phyloP scores from a whole-genome alignment of 2,113 vertebrate species.

The Charadrius vociferus region DNA sequence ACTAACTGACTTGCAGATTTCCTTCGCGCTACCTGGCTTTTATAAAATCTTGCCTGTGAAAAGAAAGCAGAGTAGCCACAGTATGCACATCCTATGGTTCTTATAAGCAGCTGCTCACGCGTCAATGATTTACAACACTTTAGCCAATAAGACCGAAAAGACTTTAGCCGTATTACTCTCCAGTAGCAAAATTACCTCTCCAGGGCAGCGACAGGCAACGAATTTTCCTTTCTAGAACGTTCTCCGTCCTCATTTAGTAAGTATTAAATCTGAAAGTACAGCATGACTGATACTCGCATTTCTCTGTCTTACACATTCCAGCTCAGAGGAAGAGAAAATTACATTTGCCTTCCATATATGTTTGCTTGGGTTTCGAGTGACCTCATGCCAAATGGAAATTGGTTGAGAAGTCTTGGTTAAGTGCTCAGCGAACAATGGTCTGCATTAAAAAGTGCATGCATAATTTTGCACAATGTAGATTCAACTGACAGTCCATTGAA shows the following conservation, averaged over 20 bases:
- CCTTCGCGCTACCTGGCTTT: constrained; percentile 62
- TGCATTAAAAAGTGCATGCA: constrained; percentile 85
- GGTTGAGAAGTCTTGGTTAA: constrained; percentile 80
- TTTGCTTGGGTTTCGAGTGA: constrained; percentile 73
- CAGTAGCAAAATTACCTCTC: not conserved
- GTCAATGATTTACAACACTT: not conserved
- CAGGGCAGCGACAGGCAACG: not conserved
- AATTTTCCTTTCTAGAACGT: not conserved
- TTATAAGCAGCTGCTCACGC: not conserved
- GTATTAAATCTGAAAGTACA: constrained; percentile 23
- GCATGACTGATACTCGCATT: not conserved
- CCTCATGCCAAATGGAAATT: constrained; percentile 80
- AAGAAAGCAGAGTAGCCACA: not conserved
- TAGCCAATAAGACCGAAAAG: not conserved
- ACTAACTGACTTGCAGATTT: not conserved
- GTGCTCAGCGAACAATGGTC: constrained; percentile 78
- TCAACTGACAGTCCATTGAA: constrained; percentile 81
- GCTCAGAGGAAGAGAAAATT: constrained; percentile 25
- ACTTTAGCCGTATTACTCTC: not conserved
- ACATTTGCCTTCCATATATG: constrained; percentile 71
- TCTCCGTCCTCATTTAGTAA: constrained; percentile 10
- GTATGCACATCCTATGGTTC: not conserved
- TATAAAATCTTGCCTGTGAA: not conserved
- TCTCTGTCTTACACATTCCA: not conserved
- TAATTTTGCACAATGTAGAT: constrained; percentile 85